Evolutionary conservation across 2,797 vertebrate genomes (phyloP), one percentile per base, ranked within the genome.

Genomic region (Alouatta caraya): DNA sequence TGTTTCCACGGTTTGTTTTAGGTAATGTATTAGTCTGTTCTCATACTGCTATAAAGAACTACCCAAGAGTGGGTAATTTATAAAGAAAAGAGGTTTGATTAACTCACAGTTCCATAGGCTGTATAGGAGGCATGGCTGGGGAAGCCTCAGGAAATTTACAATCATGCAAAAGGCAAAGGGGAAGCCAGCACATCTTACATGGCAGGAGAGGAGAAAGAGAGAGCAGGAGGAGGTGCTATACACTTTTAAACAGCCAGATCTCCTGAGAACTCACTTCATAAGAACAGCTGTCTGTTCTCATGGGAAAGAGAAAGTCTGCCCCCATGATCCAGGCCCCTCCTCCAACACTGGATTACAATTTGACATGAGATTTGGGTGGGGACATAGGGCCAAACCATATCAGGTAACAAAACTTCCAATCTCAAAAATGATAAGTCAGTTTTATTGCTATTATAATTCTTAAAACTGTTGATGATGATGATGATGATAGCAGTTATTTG

Each of bases 381-480:
- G 30, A 67, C 61, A 67, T 33, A 67, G 33, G 33, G 61, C 17
- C 61, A 67, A 67, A n/a, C 7, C 8, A 9, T n/a, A n/a, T n/a
- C 61, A n/a, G 61, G 33, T 67, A 67, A 67, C 61, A 78, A 55
- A 97, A 87, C 13, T 89, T 95, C 42, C 42, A 90, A 39, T 80
- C 42, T 85, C 28, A 79, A 96, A 94, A 93, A n/a, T 24, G 39
- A 5, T 76, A 93, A 89, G 37, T 30, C 57, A 88, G 76, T 70
- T 87, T 90, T 85, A 42, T 88, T 48, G 50, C 80, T 59, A 33
- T 88, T 46, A 33, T 75, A 75, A 84, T 83, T 86, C 79, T 90
- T 88, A 59, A 93, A 93, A 82, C 44, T 50, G 61, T 9, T 72
- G 46, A 81, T 44, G 37, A 39, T 83, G 79, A 44, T 26, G 37